Percentiles rank a stretch among this genome's conserved stretches.
phyloP scores from a whole-genome alignment of 2,113 vertebrate species.

The western clawed frog (Xenopus tropicalis) region UCB_Xtro_10.0 CM004446.2:41998501-41999000 shows the following conservation, averaged over 20 bases:
- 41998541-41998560: neutral
- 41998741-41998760: conserved; percentile 46
- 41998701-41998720: conserved; percentile 46
- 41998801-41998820: conserved; percentile 45
- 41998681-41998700: conserved; percentile 42
- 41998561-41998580: conserved; percentile 12
- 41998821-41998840: conserved; percentile 36
- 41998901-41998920: conserved; percentile 42
- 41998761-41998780: conserved; percentile 47
- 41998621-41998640: conserved; percentile 29
- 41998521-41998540: neutral
- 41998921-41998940: conserved; percentile 31
- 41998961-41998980: conserved; percentile 29
- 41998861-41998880: conserved; percentile 38
- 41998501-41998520: neutral
- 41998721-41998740: conserved; percentile 45
- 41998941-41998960: conserved; percentile 22
- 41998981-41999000: conserved; percentile 17
- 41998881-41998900: conserved; percentile 41
- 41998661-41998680: conserved; percentile 39
- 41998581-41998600: conserved; percentile 37
- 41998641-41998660: conserved; percentile 40
- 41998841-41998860: conserved; percentile 35
- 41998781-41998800: conserved; percentile 45
- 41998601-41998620: conserved; percentile 32